These are phyloP conservation scores for Caretta caretta DNA, from an alignment of 2,113 vertebrate species.

Conservation along the genomic window DNA sequence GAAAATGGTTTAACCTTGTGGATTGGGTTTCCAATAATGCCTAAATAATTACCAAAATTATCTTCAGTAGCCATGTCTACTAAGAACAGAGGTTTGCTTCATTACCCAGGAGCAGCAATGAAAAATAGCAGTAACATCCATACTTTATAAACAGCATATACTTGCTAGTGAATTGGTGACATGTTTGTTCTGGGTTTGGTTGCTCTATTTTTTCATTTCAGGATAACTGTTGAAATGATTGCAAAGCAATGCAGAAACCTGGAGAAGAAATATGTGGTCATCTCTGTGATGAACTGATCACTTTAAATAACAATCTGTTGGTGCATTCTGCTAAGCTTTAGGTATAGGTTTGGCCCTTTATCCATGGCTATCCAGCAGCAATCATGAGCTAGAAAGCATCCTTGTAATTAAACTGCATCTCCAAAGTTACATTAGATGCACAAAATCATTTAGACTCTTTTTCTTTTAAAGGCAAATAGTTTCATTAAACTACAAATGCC, in stretches of 20 bases:
- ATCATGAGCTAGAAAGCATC: conserved; percentile 19
- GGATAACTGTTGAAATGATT: background rate
- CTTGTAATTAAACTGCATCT: conserved; percentile 24
- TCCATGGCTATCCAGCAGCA: conserved; percentile 27
- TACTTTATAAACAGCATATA: background rate
- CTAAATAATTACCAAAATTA: background rate
- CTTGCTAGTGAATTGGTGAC: background rate
- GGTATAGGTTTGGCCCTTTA: background rate
- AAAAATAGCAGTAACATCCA: background rate
- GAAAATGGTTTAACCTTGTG: background rate
- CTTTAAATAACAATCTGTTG: conserved; percentile 13
- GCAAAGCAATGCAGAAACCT: background rate
- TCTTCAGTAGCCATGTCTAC: background rate
- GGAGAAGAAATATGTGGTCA: conserved; percentile 41
- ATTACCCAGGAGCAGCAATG: background rate
- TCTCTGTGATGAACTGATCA: background rate
- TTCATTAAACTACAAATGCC: conserved; percentile 71
- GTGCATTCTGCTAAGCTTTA: conserved; percentile 34
- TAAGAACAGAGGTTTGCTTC: background rate
- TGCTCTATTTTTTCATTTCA: conserved; percentile 1
- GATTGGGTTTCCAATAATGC: background rate
- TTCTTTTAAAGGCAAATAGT: conserved; percentile 33
- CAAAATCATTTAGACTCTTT: background rate
- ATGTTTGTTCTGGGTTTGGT: background rate
- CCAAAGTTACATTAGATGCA: background rate